Evolutionary conservation across 2,888 invertebrate species (phyloP).

Genomic region (Agrenia bidenticulata): DNA sequence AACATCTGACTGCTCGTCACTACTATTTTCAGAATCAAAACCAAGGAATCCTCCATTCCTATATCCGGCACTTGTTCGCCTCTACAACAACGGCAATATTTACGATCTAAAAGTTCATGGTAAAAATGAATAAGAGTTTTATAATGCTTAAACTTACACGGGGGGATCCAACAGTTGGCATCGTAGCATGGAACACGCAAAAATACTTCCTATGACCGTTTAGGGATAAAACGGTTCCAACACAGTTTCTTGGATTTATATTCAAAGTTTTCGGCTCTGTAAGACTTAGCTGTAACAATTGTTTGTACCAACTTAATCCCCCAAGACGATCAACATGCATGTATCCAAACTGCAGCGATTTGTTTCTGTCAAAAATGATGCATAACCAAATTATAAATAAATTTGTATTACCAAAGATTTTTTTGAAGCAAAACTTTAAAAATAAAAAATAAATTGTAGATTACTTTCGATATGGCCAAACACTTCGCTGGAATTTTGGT

Average conservation of each 20-base stretch:
- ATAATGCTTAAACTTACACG: constrained; percentile 60
- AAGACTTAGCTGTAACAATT: constrained; percentile 81
- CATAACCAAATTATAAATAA: background rate
- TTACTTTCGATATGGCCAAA: constrained; percentile 96
- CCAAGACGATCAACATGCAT: constrained; percentile 84
- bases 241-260: constrained; percentile 94
- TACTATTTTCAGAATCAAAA: constrained; percentile 68
- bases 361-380: constrained; percentile 67
- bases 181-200: constrained; percentile 97
- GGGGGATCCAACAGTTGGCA: constrained; percentile 70
- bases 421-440: constrained; percentile 55
- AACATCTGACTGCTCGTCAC: constrained; percentile 57
- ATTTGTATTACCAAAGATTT: background rate
- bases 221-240: constrained; percentile 91
- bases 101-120: too few species aligned
- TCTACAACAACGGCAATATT: constrained; percentile 25
- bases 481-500: constrained; percentile 86
- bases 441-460: too few species aligned
- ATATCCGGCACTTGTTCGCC: constrained; percentile 47
- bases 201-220: constrained; percentile 97
- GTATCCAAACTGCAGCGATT: constrained; percentile 92
- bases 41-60: constrained; percentile 76
- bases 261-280: constrained; percentile 77
- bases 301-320: constrained; percentile 85
- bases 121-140: too few species aligned